These are phyloP conservation scores for Rhogogaster chlorosoma DNA, from an alignment of 2,888 invertebrate species.

Conservation along the genomic window DNA sequence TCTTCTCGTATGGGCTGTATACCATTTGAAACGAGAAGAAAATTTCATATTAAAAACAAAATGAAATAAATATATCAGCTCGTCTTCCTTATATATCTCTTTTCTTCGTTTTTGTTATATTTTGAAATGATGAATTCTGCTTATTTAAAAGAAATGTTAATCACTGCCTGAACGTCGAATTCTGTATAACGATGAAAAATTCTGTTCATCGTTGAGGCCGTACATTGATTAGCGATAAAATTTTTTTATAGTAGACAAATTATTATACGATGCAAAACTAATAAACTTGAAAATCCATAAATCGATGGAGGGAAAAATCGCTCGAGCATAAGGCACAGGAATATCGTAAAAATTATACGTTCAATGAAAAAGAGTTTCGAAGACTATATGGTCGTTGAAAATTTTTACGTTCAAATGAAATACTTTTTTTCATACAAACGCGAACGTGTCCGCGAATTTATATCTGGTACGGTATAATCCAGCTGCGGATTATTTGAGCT, in stretches of 20 bases:
- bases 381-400: not conserved
- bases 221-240: not conserved
- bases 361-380: conserved; percentile 2
- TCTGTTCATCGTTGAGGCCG: not conserved
- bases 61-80: not conserved
- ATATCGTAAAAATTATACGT: conserved; percentile 24
- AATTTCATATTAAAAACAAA: not conserved
- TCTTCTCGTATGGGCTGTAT: not conserved
- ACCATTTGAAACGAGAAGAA: not conserved
- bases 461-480: not conserved
- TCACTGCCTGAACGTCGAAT: not conserved
- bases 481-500: not conserved
- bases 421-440: not conserved
- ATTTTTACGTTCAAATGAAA: not conserved
- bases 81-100: not conserved
- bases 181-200: not conserved
- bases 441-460: not conserved
- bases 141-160: not conserved
- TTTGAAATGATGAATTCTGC: not conserved
- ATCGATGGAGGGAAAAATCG: not conserved
- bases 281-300: not conserved
- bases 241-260: not conserved
- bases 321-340: not conserved
- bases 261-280: not conserved
- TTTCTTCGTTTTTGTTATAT: not conserved